A percentile compares a stretch with the other conserved stretches of the same genome.
Conservation (phyloP, 2,888 invertebrate species). For the Nemurella pictetii region DNA sequence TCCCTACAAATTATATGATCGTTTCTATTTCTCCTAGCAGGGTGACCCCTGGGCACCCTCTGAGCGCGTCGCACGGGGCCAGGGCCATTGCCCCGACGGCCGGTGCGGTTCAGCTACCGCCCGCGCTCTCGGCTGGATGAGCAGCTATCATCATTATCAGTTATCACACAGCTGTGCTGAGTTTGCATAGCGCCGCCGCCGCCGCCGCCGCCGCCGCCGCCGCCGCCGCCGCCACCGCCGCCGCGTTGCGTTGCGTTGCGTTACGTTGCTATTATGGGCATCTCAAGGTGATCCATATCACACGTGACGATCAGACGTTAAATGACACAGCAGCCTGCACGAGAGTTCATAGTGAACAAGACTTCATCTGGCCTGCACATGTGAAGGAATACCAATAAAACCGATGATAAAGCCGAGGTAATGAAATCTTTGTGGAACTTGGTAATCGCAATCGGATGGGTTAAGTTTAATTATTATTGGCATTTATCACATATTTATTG, state of each 20-base stretch:
- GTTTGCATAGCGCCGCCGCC: not conserved
- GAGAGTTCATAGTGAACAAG: not conserved
- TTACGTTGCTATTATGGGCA: not conserved
- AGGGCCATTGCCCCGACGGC: not conserved
- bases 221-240: not conserved
- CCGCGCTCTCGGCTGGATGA: not conserved
- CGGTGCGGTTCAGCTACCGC: not conserved
- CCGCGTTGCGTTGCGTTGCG: too few relatives aligned
- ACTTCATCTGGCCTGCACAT: not conserved
- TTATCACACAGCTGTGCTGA: not conserved
- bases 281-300: not conserved
- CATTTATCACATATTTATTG: slow-evolving; percentile 19
- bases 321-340: too few relatives aligned
- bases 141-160: not conserved
- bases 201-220: not conserved
- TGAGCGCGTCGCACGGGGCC: not conserved
- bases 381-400: not conserved
- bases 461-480: slow-evolving; percentile 13
- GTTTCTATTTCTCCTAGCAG: too few relatives aligned
- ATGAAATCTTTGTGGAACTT: not conserved
- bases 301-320: not conserved
- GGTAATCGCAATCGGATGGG: slow-evolving; percentile 14
- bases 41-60: too few relatives aligned
- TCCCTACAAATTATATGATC: too few relatives aligned
- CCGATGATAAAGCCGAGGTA: not conserved